phyloP scores from a whole-genome alignment of 2,113 vertebrate genomes.

The Mus spicilegus region DNA sequence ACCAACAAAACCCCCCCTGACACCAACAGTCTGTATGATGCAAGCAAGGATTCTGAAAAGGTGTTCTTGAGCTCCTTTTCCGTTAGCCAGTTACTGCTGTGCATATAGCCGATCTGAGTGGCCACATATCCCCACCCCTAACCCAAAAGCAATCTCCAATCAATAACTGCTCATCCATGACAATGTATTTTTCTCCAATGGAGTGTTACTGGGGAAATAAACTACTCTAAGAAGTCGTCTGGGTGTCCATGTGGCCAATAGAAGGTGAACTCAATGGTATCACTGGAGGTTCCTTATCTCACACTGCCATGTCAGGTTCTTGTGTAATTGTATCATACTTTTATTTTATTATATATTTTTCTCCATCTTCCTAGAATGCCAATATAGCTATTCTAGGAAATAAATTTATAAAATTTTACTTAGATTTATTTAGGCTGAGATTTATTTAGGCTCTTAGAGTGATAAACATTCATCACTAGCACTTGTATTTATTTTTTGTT shows the following conservation, averaged over 20 bases:
- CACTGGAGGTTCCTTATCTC: background rate
- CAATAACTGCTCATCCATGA: background rate
- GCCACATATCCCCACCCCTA: background rate
- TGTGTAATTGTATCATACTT: background rate
- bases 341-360: background rate
- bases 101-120: background rate
- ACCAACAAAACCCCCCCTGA: background rate
- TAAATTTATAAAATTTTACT: constrained; percentile 29
- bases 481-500: constrained; percentile 46
- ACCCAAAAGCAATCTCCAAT: background rate
- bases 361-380: no score
- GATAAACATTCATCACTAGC: constrained; percentile 15
- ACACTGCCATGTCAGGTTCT: background rate
- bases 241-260: no score
- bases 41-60: background rate
- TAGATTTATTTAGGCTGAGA: background rate
- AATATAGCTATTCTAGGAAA: constrained; percentile 3
- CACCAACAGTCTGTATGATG: background rate
- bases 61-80: background rate
- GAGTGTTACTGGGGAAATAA: background rate
- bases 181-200: background rate
- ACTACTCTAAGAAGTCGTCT: background rate
- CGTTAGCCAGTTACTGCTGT: background rate
- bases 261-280: no score
- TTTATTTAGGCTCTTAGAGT: background rate